Evolutionary conservation across 2,113 vertebrate species (phyloP), one percentile per base, ranked within the genome.

Genomic region (Oreotrochilus melanogaster): DNA sequence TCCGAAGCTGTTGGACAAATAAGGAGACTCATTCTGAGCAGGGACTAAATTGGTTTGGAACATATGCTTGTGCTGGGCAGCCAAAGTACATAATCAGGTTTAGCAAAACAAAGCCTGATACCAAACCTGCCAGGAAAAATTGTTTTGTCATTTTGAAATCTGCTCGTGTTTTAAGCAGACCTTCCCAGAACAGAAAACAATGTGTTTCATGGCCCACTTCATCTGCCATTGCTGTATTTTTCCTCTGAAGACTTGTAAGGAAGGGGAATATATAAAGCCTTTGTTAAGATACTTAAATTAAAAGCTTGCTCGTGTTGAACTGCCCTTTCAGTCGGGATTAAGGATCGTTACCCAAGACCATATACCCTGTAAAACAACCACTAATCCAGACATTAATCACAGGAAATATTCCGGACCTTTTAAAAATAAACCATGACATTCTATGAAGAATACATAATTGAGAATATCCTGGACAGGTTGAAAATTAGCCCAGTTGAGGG

Each of bases 31-130:
- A n/a, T 92, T 96, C 84, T 91, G 86, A 96, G 89, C 85, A 94
- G 50, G 50, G 95, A 94, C 92, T 90, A 93, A 98, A 92, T 93
- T 96, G 97, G 91, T 87, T 89, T 95, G 97, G 95, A 97, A 96
- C 91, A 78, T 96, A 95, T 85, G 93, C 97, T 97, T 94, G 95
- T 14, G 35, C 92, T 92, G 86, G 91, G 70, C 89, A 95, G 98
- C 97, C 97, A 98, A 97, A 98, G 94, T 94, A 96, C 95, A 96
- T 97, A 97, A 97, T 96, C 95, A 97, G 94, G 86, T 94, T 93
- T 93, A 97, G 95, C 96, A 97, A 97, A 97, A 98, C 86, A 96
- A 98, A 97, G 91, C 92, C 94, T 70, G 89, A 97, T 96, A 95
- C 93, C 78, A 91, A 92, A 95, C 78, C 88, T 97, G 95, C 96